Percentiles rank a stretch among this genome's conserved stretches.
Evolutionary conservation across 2,797 vertebrate species (phyloP).

Genomic region (Acrossocheilus wenchowensis): DNA sequence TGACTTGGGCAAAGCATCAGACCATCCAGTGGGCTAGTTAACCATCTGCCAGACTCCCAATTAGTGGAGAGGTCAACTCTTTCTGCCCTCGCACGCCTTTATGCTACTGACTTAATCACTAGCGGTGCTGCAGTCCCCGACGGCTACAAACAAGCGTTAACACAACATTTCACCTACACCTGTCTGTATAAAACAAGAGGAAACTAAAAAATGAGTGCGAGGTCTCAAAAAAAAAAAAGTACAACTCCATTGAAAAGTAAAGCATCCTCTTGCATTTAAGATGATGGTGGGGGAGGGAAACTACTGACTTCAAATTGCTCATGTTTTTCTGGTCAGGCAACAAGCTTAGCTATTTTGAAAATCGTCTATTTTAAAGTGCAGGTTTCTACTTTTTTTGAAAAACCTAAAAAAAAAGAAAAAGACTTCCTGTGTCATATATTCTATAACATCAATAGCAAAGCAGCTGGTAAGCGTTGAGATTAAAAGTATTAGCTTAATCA

Average conservation of each 20-base stretch:
- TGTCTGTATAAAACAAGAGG: slow-evolving; percentile 45
- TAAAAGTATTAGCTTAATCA: slow-evolving; percentile 58
- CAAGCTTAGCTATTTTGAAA: not conserved
- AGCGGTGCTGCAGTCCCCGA: slow-evolving; percentile 65
- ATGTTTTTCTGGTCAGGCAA: slow-evolving; percentile 14
- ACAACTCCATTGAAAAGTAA: slow-evolving; percentile 58
- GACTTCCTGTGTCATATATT: slow-evolving; percentile 14
- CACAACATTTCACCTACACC: slow-evolving; percentile 66
- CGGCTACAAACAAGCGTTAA: slow-evolving; percentile 67
- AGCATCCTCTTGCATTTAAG: slow-evolving; percentile 3
- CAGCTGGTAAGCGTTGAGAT: slow-evolving; percentile 57
- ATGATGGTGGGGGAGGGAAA: not conserved
- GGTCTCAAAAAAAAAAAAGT: slow-evolving; percentile 31
- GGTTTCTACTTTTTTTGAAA: not conserved
- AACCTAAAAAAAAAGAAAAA: not conserved
- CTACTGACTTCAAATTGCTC: not conserved
- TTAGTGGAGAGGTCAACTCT: slow-evolving; percentile 80
- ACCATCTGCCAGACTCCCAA: slow-evolving; percentile 77
- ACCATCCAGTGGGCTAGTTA: slow-evolving; percentile 43
- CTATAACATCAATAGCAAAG: slow-evolving; percentile 22
- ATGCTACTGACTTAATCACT: slow-evolving; percentile 70
- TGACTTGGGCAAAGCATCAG: slow-evolving; percentile 41
- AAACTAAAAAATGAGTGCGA: slow-evolving; percentile 34
- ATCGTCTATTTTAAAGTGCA: not conserved
- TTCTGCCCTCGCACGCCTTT: slow-evolving; percentile 72